A percentile compares a stretch with the other conserved stretches of the same genome.
Conservation (phyloP, 2,797 vertebrate genomes). For the Poeciliopsis paucimaculata region DNA sequence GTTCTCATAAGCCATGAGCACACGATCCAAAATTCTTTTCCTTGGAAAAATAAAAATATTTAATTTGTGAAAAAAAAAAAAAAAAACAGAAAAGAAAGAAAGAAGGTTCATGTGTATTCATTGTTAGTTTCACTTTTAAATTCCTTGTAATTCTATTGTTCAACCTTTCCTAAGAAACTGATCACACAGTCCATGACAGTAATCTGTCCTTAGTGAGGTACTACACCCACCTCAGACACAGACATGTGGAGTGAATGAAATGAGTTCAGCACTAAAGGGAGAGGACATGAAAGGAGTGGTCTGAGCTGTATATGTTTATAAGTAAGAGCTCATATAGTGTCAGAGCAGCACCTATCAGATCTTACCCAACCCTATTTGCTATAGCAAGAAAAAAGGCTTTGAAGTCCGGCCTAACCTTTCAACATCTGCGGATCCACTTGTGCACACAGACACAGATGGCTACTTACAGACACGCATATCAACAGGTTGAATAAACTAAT, state of each 20-base stretch:
- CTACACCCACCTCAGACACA: constrained; percentile 32
- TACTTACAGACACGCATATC: constrained; percentile 3
- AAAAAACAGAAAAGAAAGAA: too few species aligned
- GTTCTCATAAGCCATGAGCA: not conserved
- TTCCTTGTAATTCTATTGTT: not conserved
- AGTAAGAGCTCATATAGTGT: constrained; percentile 4
- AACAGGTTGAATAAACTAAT: constrained; percentile 11
- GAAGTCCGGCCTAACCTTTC: constrained; percentile 23
- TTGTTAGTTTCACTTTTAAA: constrained; percentile 6
- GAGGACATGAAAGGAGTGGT: constrained; percentile 23
- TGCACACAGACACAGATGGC: not conserved
- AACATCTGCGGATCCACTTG: constrained; percentile 15
- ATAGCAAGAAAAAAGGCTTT: constrained; percentile 24
- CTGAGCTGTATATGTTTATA: constrained; percentile 5
- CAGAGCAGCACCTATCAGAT: constrained; percentile 9
- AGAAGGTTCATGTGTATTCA: not conserved
- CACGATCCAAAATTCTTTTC: not conserved
- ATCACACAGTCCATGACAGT: constrained; percentile 35
- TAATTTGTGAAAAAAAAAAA: not conserved
- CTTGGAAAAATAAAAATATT: not conserved
- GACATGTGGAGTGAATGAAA: constrained; percentile 54
- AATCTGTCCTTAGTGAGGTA: not conserved
- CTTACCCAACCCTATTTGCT: constrained; percentile 36
- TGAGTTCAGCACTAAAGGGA: constrained; percentile 20
- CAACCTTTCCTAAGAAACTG: not conserved